These are phyloP conservation scores for Aphelenchoides besseyi DNA, from an alignment of 1,140 invertebrate species.

Conservation along the genomic window DNA sequence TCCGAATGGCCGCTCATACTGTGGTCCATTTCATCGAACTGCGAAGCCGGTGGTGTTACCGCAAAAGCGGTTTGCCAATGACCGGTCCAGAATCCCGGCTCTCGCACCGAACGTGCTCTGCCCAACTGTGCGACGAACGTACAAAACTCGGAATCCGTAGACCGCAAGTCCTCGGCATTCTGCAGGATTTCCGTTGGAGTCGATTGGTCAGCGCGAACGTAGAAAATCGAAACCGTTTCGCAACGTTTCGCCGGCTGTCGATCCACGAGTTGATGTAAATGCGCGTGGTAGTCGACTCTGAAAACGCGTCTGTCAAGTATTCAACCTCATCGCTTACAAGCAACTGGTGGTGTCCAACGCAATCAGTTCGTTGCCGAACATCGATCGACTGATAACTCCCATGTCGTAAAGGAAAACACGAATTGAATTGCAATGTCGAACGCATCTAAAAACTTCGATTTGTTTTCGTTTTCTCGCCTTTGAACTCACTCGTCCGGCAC, in stretches of 20 bases:
- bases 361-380: conserved; percentile 45
- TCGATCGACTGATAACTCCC: conserved; percentile 47
- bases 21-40: neutral
- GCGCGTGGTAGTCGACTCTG: conserved; percentile 50
- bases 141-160: conserved; percentile 53
- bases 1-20: conserved; percentile 12
- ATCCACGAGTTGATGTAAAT: conserved; percentile 53
- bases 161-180: conserved; percentile 67
- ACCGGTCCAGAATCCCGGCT: conserved; percentile 51
- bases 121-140: conserved; percentile 48
- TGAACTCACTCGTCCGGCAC: conserved; percentile 33
- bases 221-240: conserved; percentile 91
- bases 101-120: conserved; percentile 40
- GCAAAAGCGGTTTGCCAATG: conserved; percentile 56
- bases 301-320: neutral
- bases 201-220: conserved; percentile 80
- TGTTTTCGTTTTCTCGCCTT: neutral
- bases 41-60: neutral
- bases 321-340: neutral
- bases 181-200: conserved; percentile 74
- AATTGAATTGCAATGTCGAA: conserved; percentile 48
- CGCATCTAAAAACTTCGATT: conserved; percentile 35
- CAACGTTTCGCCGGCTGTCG: conserved; percentile 67
- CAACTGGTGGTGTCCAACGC: conserved; percentile 43
- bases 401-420: conserved; percentile 61